Base-by-base conservation (phyloP, 1,140 invertebrate genomes). In the Vanessa atalanta region DNA sequence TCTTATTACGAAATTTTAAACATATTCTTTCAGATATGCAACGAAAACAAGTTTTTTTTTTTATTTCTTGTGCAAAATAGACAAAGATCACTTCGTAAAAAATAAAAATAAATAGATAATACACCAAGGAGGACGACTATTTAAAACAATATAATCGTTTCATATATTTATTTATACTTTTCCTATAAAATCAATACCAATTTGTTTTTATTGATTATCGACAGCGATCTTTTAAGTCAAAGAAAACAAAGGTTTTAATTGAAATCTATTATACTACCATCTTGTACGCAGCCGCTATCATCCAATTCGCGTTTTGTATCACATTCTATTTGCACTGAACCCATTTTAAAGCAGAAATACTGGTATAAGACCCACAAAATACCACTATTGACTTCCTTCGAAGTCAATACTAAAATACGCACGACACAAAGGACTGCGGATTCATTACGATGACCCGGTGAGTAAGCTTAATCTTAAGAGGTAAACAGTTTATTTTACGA, bases 231-330 rank as follows among this genome's bases (percentile, higher is more conserved):
- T 15, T 51, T 43, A 43, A 51, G 48, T 15, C 13, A 55, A 55
- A 55, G 15, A 16, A 16, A 61, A 37, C 23, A 61, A 61, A 61
- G 57, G 4, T 31, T 15, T 37, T 14, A 13, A n/a, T 13, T 57
- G 12, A 23, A 13, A 23, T 57, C 5, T 57, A 13, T 61, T 61
- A 6, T 37, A 80, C 83, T 72, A 88, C 89, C 86, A 47, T 91
- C 87, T 69, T 89, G 83, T 26, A 88, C 83, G 63, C 81, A 86
- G 47, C 89, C 88, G 61, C 86, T 90, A 60, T 92, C 90, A 47
- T 92, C 77, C 31, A 90, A 65, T 8, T 89, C 84, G 23, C 64
- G 65, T 55, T 81, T 81, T 7, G 63, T 14, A 37, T 83, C 84
- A 71, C 64, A 72, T 51, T 87, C 84, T 43, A 78, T 69, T 31